Base-by-base conservation (phyloP, 1,140 invertebrate species). In the Antheraea mylitta region DNA sequence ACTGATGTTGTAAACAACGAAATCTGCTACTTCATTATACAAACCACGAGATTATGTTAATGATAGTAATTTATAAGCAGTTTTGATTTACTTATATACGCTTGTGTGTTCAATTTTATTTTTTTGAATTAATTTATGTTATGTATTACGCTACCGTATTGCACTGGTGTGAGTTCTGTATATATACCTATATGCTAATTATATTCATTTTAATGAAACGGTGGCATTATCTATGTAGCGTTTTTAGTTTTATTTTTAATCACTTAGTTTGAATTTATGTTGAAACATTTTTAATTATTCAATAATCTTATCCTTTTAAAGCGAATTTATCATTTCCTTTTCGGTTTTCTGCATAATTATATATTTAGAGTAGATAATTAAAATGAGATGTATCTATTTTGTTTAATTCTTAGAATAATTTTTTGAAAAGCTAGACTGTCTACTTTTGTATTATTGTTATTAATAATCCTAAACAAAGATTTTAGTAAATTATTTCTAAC, bases 11-110 rank as follows among this genome's bases (percentile, higher is more conserved):
- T 75, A 64, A 79, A 81, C 78, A 83, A 77, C 77, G 78, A 79
- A 77, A 79, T 79, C 73, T 75, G 76, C 80, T 74, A 79, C 73
- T 83, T 89, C 73, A 89, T 89, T 89, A 91, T 91, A 81, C 81
- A 87, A 87, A 91, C 89, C 58, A 81, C 76, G 66, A 77, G 79
- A 89, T 90, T 91, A 91, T 91, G 87, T 78, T 85, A 91, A 91
- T 90, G 75, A 62, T 68, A 76, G 72, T 74, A 82, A 80, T 85
- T 84, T 85, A 77, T 87, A 88, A 87, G 82, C 79, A 71, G 81
- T 79, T 86, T 83, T 88, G 86, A 85, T 86, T 87, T 87, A 86
- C 81, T 79, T 83, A 77, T 83, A 77, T 71, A 72, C 72, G 73
- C 75, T 77, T 72, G 74, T 81, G 67, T 78, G 45, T 63, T 63